A percentile compares a stretch with the other conserved stretches of the same genome.
Conservation (phyloP, 1,140 invertebrate genomes). For the Drosophila ambigua region DNA sequence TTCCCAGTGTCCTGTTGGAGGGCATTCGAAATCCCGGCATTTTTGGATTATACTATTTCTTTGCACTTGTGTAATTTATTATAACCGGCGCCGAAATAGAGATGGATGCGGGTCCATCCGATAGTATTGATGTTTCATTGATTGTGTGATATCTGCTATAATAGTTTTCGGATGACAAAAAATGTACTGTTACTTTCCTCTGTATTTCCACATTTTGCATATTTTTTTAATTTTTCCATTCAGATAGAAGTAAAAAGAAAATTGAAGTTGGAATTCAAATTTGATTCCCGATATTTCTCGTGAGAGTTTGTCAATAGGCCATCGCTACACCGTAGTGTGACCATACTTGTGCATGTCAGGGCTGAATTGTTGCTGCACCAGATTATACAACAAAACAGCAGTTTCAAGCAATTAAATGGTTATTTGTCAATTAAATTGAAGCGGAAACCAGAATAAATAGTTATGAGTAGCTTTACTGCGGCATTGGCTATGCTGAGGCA, state of each 20-base stretch:
- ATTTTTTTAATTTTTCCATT: too few relatives aligned
- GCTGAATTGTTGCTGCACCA: background rate
- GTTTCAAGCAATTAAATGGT: background rate
- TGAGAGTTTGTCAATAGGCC: too few relatives aligned
- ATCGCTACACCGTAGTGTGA: background rate
- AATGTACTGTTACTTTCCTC: background rate
- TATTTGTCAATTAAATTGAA: constrained; percentile 15
- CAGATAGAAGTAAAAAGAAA: too few relatives aligned
- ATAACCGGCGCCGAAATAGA: constrained; percentile 48
- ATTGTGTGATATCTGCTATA: background rate
- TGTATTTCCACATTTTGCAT: too few relatives aligned
- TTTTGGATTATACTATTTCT: background rate
- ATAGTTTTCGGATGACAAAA: background rate
- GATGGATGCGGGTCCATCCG: background rate
- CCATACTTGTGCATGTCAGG: background rate
- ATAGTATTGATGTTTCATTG: background rate
- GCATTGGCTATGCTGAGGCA: constrained; percentile 49
- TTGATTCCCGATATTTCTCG: constrained; percentile 8
- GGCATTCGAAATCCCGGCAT: constrained; percentile 64
- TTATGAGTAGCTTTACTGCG: constrained; percentile 45
- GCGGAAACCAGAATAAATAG: constrained; percentile 1
- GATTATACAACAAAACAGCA: constrained; percentile 42
- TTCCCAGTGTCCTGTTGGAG: constrained; percentile 84
- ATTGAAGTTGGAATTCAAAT: background rate
- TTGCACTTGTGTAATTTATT: constrained; percentile 48